Conservation (phyloP, 2,113 vertebrate genomes). For the Salvator merianae region DNA sequence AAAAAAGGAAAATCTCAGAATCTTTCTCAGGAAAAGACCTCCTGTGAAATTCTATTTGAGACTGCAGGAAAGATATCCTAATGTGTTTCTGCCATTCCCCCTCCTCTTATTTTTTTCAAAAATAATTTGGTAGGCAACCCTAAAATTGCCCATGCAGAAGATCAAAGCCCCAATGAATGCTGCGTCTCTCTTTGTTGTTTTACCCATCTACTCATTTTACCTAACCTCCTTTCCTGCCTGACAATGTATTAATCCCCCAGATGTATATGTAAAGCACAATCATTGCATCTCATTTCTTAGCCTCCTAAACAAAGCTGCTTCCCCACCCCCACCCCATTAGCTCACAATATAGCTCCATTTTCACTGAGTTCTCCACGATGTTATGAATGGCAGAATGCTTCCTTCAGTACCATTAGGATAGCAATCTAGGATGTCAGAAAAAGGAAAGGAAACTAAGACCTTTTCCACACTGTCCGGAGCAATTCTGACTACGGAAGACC, state of each 20-base stretch:
- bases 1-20: not conserved
- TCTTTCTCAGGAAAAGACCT: not conserved
- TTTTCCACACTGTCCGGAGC: too few relatives aligned
- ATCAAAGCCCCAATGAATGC: too few relatives aligned
- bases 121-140: not conserved
- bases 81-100: not conserved
- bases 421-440: too few relatives aligned
- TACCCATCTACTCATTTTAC: not conserved
- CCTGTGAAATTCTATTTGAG: not conserved
- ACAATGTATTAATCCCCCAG: not conserved
- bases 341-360: too few relatives aligned
- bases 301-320: not conserved
- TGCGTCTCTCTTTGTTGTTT: not conserved
- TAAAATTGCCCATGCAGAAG: not conserved
- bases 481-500: too few relatives aligned
- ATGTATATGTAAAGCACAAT: not conserved
- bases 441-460: too few relatives aligned
- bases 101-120: too few relatives aligned
- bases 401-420: too few relatives aligned
- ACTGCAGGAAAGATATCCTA: not conserved
- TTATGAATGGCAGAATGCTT: too few relatives aligned
- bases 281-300: not conserved
- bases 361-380: too few relatives aligned
- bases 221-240: not conserved
- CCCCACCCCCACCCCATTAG: not conserved